Evolutionary conservation across 2,888 invertebrate genomes (phyloP).

Genomic region (Cistogaster globosa): DNA sequence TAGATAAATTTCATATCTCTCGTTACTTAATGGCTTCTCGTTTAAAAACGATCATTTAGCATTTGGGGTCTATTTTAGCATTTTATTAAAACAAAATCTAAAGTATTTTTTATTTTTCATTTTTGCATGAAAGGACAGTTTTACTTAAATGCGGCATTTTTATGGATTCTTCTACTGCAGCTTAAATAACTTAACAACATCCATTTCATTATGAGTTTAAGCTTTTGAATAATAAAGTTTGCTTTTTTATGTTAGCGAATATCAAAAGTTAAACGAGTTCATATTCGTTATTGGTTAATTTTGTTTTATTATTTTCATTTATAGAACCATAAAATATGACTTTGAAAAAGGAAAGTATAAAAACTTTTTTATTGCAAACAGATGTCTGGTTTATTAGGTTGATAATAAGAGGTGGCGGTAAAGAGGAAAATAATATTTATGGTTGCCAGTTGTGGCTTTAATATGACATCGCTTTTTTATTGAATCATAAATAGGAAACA

Average conservation of each 20-base stretch:
- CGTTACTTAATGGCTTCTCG: too few relatives aligned
- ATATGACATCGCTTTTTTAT: neutral
- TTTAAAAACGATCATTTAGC: too few relatives aligned
- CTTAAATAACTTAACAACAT: too few relatives aligned
- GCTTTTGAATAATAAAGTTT: neutral
- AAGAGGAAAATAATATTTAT: slow-evolving; percentile 8
- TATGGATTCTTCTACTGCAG: too few relatives aligned
- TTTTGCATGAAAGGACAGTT: too few relatives aligned
- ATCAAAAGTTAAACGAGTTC: neutral
- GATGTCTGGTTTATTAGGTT: slow-evolving; percentile 6
- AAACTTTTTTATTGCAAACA: neutral
- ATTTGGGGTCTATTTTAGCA: too few relatives aligned
- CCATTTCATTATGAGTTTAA: neutral
- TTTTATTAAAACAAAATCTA: too few relatives aligned
- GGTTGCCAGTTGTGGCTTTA: neutral
- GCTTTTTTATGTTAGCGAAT: neutral
- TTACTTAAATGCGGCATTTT: too few relatives aligned
- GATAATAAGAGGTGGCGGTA: neutral
- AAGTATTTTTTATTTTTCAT: too few relatives aligned
- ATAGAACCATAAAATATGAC: neutral
- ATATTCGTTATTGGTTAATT: neutral
- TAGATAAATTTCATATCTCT: too few relatives aligned
- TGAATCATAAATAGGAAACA: neutral
- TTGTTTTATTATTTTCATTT: slow-evolving; percentile 1
- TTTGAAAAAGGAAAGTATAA: neutral